Evolutionary conservation across 2,113 vertebrate species (phyloP), one percentile per base, ranked within the genome.

Genomic region (Periophthalmodon schlosseri): DNA sequence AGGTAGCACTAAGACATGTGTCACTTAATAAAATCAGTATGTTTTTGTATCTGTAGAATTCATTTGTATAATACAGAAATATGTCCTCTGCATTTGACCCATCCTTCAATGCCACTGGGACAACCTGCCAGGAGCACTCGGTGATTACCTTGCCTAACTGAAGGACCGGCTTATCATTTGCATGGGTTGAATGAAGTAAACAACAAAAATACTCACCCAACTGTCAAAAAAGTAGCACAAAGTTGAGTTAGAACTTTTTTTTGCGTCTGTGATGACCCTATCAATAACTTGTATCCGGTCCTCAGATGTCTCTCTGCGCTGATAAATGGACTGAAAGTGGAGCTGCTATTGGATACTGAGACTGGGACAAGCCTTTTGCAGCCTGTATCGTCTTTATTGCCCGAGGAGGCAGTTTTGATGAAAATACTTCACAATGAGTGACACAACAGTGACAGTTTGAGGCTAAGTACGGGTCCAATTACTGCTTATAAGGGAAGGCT

Each of bases 391-490:
- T 80, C 24, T n/a, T 70, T 68, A 81, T 68, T 72, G n/a, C 69
- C 50, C 50, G 10, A 44, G 70, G 54, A 50, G 20, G n/a, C 63
- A 56, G 16, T 80, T 70, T 36, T 76, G 69, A 79, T 81, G 52
- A 74, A 74, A 79, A 69, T 70, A 20, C 69, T 71, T n/a, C 75
- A 73, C 65, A 75, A 57, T 75, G 69, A 75, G 72, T 81, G 78
- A 79, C 73, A 82, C 75, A 86, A 83, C 39, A 23, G n/a, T 56
- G 50, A 54, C 73, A 71, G 52, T 76, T 86, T 86, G 63, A 75
- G 84, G 73, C 56, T 80, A 60, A 70, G 70, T 72, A 75, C 44
- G 24, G 74, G 73, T 61, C 20, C 83, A 86, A 84, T 84, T 68
- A 75, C 60, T 75, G 72, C 75, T 74, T 65, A 65, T 65, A 65